Evolutionary conservation across 2,888 invertebrate genomes (phyloP), one percentile per base, ranked within the genome.

Genomic region (Lasioglossum lativentre): DNA sequence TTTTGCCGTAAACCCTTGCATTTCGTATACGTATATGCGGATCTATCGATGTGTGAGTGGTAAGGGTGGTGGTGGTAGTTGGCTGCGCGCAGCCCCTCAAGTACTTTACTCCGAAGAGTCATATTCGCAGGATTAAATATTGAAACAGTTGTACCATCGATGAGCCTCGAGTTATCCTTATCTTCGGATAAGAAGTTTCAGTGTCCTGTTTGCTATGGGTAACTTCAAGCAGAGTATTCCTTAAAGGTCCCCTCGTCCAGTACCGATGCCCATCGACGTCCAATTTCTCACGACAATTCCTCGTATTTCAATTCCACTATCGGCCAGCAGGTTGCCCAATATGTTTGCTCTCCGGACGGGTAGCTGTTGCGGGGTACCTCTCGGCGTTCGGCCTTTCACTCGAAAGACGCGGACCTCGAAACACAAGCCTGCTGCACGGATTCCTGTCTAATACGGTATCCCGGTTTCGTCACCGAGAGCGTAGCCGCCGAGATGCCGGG

Each of bases 401-500:
- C 71, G 81, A 86, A 88, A 90, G 87, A 88, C 90, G 70, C 59
- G 89, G 85, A 72, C 73, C 89, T 83, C 83, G 86, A 82, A 89
- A 84, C 80, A n/a, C 42, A 8, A 70, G 75, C 77, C 83, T 78
- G 79, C 83, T 78, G 79, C 85, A 85, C 86, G 79, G 82, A 90
- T 90, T 90, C 90, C 82, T 90, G 85, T 90, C 90, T 90, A 89
- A 89, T 90, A 90, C 90, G 80, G 86, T 90, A 89, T 90, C 86
- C 84, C 72, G 68, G 63, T 90, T 90, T 90, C 90, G 86, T 90
- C 89, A 89, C 79, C 83, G 82, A 86, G 83, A 85, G 83, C 52
- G 30, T 66, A 30, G 70, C 75, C 82, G 70, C 75, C 82, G 82
- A 73, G 66, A 52, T 80, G 16, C 73, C 40, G 42, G 74, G 75